Evolutionary conservation across 2,113 vertebrate species (phyloP).

Genomic region (Psilopogon haemacephalus): DNA sequence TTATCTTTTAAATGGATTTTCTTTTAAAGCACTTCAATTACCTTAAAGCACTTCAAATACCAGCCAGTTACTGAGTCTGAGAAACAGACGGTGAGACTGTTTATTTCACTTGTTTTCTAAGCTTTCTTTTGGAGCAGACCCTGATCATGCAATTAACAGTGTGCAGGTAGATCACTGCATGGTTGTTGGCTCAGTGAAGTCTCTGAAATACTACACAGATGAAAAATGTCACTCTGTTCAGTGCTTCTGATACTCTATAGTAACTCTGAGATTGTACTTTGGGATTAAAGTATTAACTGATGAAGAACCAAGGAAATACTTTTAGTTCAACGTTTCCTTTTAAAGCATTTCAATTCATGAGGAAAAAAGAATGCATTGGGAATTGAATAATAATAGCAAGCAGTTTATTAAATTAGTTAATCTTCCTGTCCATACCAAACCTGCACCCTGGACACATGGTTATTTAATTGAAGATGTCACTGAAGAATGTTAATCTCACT

Average conservation of each 20-base stretch:
- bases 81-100: background rate
- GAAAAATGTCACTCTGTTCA: background rate
- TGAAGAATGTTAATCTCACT: conserved; percentile 19
- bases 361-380: background rate
- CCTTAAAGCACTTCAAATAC: background rate
- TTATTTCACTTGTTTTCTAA: background rate
- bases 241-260: background rate
- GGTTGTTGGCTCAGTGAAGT: background rate
- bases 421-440: background rate
- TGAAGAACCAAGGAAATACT: background rate
- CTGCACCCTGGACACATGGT: background rate
- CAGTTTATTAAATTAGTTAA: background rate
- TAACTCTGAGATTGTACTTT: background rate
- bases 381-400: background rate
- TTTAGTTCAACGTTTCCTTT: background rate
- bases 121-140: background rate
- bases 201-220: background rate
- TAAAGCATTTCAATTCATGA: background rate
- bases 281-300: background rate
- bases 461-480: conserved; percentile 1
- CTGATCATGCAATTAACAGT: background rate
- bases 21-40: background rate
- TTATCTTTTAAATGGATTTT: background rate
- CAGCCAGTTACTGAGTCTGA: background rate
- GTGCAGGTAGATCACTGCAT: background rate